Evolutionary conservation across 2,797 vertebrate genomes (phyloP).

Genomic region (Steatocranus sp.): DNA sequence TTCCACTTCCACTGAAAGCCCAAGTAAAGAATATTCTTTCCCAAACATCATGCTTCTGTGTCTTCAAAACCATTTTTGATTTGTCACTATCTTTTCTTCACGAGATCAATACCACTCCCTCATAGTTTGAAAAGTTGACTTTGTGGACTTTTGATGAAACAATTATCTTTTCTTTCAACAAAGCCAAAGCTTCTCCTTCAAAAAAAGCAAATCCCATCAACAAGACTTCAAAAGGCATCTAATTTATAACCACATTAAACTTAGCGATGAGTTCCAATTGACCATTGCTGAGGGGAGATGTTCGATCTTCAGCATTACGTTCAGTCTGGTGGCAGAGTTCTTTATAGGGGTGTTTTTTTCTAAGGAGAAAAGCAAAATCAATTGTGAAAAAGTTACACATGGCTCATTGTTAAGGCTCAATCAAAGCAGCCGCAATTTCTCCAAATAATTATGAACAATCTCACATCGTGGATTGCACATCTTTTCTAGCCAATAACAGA

Average conservation of each 20-base stretch:
- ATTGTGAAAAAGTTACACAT: conserved; percentile 81
- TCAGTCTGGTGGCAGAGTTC: conserved; percentile 73
- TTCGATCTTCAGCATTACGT: conserved; percentile 79
- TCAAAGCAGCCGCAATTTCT: conserved; percentile 83
- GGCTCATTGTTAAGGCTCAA: conserved; percentile 80
- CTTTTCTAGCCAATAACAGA: conserved; percentile 61
- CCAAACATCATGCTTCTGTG: conserved; percentile 1
- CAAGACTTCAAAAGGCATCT: conserved; percentile 41
- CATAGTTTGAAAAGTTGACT: conserved; percentile 40
- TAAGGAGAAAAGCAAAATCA: conserved; percentile 77
- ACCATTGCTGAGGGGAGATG: conserved; percentile 74
- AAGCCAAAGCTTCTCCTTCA: conserved; percentile 38
- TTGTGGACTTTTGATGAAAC: conserved; percentile 27
- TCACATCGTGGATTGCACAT: conserved; percentile 67
- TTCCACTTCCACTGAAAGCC: not conserved
- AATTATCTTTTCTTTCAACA: conserved; percentile 43
- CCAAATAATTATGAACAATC: conserved; percentile 88
- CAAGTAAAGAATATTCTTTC: conserved; percentile 4
- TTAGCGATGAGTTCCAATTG: conserved; percentile 71
- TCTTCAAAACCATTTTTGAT: conserved; percentile 25
- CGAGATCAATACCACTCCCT: conserved; percentile 29
- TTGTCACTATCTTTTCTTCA: conserved; percentile 16
- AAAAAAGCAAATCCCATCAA: conserved; percentile 59
- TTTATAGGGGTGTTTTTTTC: conserved; percentile 66
- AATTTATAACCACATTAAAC: conserved; percentile 75